These are phyloP conservation scores for Tigriopus japonicus DNA, from an alignment of 1,140 invertebrate genomes.

Conservation along the genomic window DNA sequence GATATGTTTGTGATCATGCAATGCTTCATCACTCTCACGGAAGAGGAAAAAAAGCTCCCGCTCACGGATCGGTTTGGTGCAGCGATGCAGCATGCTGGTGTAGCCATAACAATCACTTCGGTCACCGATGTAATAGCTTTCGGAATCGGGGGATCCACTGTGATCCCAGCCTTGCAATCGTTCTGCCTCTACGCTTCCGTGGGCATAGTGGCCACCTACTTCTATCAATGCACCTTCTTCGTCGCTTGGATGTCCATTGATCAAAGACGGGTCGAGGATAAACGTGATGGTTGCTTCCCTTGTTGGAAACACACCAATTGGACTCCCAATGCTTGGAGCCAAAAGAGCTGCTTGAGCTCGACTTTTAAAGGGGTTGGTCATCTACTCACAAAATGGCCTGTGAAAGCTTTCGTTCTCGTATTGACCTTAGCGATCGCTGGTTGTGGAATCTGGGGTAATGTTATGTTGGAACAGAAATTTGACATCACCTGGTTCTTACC, in stretches of 20 bases:
- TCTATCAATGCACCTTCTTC: slow-evolving; percentile 36
- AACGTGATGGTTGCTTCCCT: slow-evolving; percentile 29
- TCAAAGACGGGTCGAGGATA: slow-evolving; percentile 27
- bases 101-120: slow-evolving; percentile 45
- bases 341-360: slow-evolving; percentile 27
- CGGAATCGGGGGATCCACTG: slow-evolving; percentile 37
- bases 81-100: slow-evolving; percentile 35
- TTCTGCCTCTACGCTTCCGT: slow-evolving; percentile 33
- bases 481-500: slow-evolving; percentile 38
- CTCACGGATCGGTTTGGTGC: slow-evolving; percentile 27
- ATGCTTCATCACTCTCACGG: slow-evolving; percentile 17
- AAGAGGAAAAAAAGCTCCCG: slow-evolving; percentile 21
- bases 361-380: slow-evolving; percentile 31
- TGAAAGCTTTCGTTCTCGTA: slow-evolving; percentile 27
- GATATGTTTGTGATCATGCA: slow-evolving; percentile 64
- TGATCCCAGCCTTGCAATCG: slow-evolving; percentile 31
- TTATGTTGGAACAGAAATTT: slow-evolving; percentile 33
- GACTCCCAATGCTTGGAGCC: slow-evolving; percentile 30
- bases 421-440: slow-evolving; percentile 22
- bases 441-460: slow-evolving; percentile 26
- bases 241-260: slow-evolving; percentile 34
- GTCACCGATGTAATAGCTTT: slow-evolving; percentile 45
- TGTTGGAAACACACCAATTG: slow-evolving; percentile 27
- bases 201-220: slow-evolving; percentile 31
- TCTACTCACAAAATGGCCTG: slow-evolving; percentile 24